These are phyloP conservation scores for Heteromyza rotundicornis DNA, from an alignment of 2,888 invertebrate species.

Conservation along the genomic window DNA sequence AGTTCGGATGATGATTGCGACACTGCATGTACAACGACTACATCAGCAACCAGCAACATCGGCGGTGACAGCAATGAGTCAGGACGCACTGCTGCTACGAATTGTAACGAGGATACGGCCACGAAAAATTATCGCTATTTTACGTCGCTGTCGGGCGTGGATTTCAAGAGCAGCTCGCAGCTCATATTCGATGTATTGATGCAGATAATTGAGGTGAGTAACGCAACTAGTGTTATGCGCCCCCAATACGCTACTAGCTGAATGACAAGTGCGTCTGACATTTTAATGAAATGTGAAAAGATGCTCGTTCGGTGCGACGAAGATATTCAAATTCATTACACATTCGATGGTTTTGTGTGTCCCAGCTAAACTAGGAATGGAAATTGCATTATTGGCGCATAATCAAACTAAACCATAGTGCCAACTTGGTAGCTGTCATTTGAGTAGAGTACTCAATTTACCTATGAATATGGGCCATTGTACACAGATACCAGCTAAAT, in stretches of 20 bases:
- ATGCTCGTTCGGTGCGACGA: too few relatives aligned
- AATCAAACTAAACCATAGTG: background rate
- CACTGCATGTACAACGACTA: conserved; percentile 13
- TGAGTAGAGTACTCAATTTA: background rate
- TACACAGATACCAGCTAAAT: too few relatives aligned
- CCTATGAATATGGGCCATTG: too few relatives aligned
- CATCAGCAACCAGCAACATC: conserved; percentile 23
- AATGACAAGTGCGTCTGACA: too few relatives aligned
- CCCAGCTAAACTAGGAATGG: background rate
- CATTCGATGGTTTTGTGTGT: conserved; percentile 5
- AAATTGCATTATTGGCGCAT: background rate
- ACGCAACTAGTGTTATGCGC: too few relatives aligned
- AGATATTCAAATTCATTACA: conserved; percentile 19
- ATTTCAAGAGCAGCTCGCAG: conserved; percentile 91
- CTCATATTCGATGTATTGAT: conserved; percentile 89
- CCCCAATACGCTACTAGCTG: too few relatives aligned
- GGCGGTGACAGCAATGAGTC: conserved; percentile 16
- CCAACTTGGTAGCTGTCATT: background rate
- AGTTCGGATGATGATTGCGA: background rate
- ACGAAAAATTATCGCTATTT: conserved; percentile 58
- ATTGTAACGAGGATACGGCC: conserved; percentile 42
- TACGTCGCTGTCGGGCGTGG: conserved; percentile 71
- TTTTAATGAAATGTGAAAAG: too few relatives aligned
- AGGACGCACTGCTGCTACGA: conserved; percentile 16
- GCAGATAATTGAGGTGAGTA: conserved; percentile 67